These are phyloP conservation scores for Papilio machaon DNA, from an alignment of 1,140 invertebrate species.

Conservation along the genomic window DNA sequence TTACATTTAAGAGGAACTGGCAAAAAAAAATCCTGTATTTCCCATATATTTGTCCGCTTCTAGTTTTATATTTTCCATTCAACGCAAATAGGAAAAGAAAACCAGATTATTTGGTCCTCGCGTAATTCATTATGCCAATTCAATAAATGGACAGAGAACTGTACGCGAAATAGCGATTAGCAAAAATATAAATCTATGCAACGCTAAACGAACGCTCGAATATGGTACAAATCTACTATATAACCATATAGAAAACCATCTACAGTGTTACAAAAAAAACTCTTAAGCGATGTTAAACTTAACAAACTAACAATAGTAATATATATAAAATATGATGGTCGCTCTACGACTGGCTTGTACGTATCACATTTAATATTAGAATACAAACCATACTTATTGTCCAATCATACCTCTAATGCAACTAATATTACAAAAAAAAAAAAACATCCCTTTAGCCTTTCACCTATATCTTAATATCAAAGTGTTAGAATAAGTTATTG, in stretches of 20 bases:
- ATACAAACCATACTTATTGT: slow-evolving; percentile 75
- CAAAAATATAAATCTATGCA: slow-evolving; percentile 78
- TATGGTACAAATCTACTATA: slow-evolving; percentile 76
- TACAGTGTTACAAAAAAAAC: slow-evolving; percentile 64
- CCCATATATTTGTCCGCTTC: slow-evolving; percentile 49
- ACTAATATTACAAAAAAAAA: slow-evolving; percentile 64
- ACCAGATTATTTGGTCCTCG: slow-evolving; percentile 70
- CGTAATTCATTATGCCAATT: slow-evolving; percentile 78
- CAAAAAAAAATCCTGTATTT: slow-evolving; percentile 80
- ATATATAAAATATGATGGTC: slow-evolving; percentile 64
- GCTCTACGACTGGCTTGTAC: slow-evolving; percentile 54
- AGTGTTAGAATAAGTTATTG: slow-evolving; percentile 77
- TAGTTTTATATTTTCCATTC: slow-evolving; percentile 42
- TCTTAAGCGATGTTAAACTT: slow-evolving; percentile 74
- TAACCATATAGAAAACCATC: slow-evolving; percentile 69
- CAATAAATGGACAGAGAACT: slow-evolving; percentile 74
- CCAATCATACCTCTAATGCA: slow-evolving; percentile 73
- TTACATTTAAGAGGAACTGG: slow-evolving; percentile 81
- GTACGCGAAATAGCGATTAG: slow-evolving; percentile 69
- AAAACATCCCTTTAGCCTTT: slow-evolving; percentile 59
- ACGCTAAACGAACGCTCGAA: slow-evolving; percentile 71
- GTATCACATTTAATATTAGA: slow-evolving; percentile 67
- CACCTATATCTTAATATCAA: slow-evolving; percentile 65
- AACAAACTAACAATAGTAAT: slow-evolving; percentile 67
- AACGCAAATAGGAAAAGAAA: slow-evolving; percentile 62